A percentile compares a stretch with the other conserved stretches of the same genome.
These are phyloP conservation scores for Ivindomyrus marchei DNA, from an alignment of 2,113 vertebrate species.

Conservation along the genomic window DNA sequence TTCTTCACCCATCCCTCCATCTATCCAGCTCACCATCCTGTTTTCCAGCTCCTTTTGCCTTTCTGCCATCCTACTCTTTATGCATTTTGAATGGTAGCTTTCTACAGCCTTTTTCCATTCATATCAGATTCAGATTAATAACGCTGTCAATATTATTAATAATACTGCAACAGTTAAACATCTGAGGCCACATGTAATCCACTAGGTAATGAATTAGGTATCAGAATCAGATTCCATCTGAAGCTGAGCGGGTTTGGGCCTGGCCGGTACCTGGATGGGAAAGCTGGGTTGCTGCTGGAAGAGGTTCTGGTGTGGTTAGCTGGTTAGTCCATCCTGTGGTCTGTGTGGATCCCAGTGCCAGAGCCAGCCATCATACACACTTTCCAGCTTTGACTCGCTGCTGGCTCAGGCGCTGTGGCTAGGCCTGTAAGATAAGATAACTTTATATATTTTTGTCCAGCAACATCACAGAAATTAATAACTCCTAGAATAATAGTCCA, in stretches of 20 bases:
- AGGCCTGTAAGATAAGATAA: not conserved
- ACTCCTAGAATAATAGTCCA: not conserved
- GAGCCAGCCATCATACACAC: not conserved
- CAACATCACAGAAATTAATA: not conserved
- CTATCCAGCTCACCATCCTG: not conserved
- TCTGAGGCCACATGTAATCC: not conserved
- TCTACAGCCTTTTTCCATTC: not conserved
- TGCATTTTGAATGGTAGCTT: conserved; percentile 24
- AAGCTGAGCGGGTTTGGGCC: not conserved
- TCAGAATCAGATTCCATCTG: not conserved
- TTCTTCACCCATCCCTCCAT: not conserved
- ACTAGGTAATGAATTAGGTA: not conserved
- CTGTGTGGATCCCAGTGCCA: not conserved
- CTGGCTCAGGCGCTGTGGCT: not conserved
- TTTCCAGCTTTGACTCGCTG: not conserved
- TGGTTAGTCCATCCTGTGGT: not conserved
- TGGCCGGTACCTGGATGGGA: not conserved
- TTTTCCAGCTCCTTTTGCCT: not conserved
- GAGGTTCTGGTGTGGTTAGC: not conserved
- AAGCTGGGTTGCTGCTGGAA: not conserved
- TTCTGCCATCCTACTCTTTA: not conserved
- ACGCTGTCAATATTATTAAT: not conserved
- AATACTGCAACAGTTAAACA: not conserved
- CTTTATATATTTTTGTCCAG: not conserved
- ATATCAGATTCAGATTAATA: not conserved